Evolutionary conservation across 2,797 vertebrate species (phyloP).

Genomic region (Columba guinea): DNA sequence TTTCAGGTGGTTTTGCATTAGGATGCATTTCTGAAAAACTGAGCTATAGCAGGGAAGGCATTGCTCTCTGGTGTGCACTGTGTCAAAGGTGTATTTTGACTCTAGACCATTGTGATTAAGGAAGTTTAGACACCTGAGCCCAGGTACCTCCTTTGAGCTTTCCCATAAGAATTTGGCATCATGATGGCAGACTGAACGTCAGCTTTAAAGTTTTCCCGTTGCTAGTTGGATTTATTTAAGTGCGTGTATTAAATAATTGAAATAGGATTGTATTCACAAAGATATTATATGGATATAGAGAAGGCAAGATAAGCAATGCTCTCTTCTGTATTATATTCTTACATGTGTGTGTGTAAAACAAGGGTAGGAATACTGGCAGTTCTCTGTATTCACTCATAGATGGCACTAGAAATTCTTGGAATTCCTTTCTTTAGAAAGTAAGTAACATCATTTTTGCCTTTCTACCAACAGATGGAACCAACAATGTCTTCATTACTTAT

Average conservation of each 20-base stretch:
- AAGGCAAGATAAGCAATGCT: neutral
- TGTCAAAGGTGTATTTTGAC: neutral
- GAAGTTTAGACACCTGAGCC: neutral
- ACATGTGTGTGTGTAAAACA: neutral
- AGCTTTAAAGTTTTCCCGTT: neutral
- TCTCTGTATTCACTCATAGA: slow-evolving; percentile 52
- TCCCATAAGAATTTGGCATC: neutral
- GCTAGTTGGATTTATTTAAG: neutral
- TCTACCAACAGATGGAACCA: slow-evolving; percentile 60
- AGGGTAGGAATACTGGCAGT: neutral
- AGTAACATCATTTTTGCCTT: slow-evolving; percentile 16
- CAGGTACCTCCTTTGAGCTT: neutral
- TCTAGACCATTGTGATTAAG: neutral
- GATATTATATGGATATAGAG: neutral
- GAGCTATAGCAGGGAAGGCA: neutral
- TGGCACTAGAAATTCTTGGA: slow-evolving; percentile 64
- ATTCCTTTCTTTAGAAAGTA: slow-evolving; percentile 7
- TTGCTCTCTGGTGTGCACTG: neutral
- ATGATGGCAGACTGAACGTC: neutral
- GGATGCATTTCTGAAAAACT: neutral
- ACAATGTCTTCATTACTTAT: neutral
- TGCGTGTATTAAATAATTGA: neutral
- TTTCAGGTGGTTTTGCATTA: neutral
- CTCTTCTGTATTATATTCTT: neutral
- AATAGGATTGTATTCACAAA: neutral